Evolutionary conservation across 2,888 invertebrate species (phyloP).

Genomic region (Microplitis deprimator): DNA sequence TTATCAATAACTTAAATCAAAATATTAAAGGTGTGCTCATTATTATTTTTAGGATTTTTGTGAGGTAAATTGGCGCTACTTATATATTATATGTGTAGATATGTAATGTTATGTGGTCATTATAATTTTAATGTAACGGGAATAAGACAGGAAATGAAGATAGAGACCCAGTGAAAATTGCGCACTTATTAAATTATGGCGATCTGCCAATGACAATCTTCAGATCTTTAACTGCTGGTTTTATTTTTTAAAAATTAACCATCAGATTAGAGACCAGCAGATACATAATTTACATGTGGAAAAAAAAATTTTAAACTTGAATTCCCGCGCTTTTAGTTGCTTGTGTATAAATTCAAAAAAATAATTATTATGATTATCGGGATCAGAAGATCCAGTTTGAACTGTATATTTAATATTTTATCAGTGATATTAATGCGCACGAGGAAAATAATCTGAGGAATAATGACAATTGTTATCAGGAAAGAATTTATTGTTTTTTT

Average conservation of each 20-base stretch:
- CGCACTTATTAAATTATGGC: constrained; percentile 25
- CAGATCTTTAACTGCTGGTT: constrained; percentile 16
- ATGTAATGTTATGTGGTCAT: neutral
- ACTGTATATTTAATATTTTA: neutral
- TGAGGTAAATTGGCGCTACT: neutral
- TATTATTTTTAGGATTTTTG: neutral
- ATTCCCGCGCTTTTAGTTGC: neutral
- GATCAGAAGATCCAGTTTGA: neutral
- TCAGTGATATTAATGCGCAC: neutral
- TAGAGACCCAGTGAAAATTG: constrained; percentile 18
- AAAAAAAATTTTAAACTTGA: neutral
- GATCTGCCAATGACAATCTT: constrained; percentile 20
- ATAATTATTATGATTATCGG: neutral
- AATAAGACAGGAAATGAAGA: constrained; percentile 19
- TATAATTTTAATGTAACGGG: constrained; percentile 12
- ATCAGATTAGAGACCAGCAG: neutral
- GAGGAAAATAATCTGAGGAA: neutral
- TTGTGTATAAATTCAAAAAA: neutral
- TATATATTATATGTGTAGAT: neutral
- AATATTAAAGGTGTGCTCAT: neutral
- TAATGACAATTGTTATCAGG: neutral
- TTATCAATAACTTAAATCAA: too few relatives aligned
- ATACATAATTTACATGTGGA: neutral
- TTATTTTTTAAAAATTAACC: neutral
- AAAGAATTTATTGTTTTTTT: neutral